Percentiles rank a stretch among this genome's conserved stretches.
Conservation (phyloP, 2,113 vertebrate genomes). For the Rhegmatorhina hoffmannsi region DNA sequence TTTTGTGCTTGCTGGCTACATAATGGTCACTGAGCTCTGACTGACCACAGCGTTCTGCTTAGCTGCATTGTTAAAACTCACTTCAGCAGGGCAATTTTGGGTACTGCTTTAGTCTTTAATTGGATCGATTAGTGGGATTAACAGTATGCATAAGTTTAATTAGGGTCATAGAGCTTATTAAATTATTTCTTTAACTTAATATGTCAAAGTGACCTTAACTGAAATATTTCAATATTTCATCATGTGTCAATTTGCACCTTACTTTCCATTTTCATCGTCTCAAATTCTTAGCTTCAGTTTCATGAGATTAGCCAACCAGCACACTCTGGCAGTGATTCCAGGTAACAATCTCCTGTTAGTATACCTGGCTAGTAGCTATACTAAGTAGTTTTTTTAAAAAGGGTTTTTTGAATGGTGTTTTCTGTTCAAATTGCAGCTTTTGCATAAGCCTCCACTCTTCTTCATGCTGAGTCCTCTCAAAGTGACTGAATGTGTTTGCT, state of each 20-base stretch:
- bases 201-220: background rate
- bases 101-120: background rate
- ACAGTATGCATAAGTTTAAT: background rate
- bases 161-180: background rate
- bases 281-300: background rate
- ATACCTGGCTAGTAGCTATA: background rate
- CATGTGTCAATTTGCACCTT: background rate
- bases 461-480: background rate
- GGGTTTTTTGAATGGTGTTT: background rate
- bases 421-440: background rate
- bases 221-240: background rate
- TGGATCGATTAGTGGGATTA: background rate
- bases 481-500: background rate
- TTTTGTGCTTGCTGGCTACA: background rate
- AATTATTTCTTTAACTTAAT: background rate
- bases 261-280: background rate
- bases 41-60: background rate
- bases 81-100: background rate
- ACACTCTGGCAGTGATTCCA: background rate
- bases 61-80: background rate
- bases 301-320: background rate
- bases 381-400: background rate
- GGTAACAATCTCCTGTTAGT: background rate
- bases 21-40: background rate
- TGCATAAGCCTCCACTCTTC: background rate